These are phyloP conservation scores for Pocillopora verrucosa DNA, from an alignment of 64 coral and sea anemone genomes.

Conservation along the genomic window DNA sequence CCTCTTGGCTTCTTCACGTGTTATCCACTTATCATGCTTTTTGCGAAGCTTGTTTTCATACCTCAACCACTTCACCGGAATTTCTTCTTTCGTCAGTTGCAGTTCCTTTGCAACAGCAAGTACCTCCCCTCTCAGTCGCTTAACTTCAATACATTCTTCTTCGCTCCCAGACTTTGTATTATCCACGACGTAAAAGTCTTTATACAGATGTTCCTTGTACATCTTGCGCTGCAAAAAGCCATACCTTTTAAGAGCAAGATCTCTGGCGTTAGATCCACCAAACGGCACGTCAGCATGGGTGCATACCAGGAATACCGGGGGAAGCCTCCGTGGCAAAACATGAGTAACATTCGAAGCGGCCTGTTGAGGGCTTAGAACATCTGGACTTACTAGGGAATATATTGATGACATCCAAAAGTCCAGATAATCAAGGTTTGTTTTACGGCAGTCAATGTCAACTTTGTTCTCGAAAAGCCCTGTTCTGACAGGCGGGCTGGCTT, in stretches of 20 bases:
- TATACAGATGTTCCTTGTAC: not conserved
- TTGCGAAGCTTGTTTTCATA: not conserved
- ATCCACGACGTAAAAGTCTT: not conserved
- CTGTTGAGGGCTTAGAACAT: no score
- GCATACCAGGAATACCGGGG: no score
- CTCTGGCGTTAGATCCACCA: not conserved
- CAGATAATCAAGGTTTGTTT: not conserved
- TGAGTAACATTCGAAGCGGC: no score
- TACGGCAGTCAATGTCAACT: not conserved
- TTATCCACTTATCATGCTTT: not conserved
- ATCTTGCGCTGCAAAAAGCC: not conserved
- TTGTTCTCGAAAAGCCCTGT: not conserved
- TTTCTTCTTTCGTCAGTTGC: no score
- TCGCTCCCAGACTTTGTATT: not conserved
- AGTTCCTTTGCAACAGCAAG: no score
- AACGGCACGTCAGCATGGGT: no score
- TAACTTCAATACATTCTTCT: not conserved
- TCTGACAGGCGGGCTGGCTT: not conserved
- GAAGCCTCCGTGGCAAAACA: no score
- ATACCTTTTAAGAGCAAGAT: not conserved
- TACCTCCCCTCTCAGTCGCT: not conserved
- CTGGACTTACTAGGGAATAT: no score
- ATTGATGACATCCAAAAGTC: conserved; percentile 17
- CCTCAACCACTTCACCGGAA: not conserved
- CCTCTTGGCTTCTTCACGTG: not conserved